A percentile compares a stretch with the other conserved stretches of the same genome.
phyloP scores from a whole-genome alignment of 2,113 vertebrate species.

The Heterotis niloticus region DNA sequence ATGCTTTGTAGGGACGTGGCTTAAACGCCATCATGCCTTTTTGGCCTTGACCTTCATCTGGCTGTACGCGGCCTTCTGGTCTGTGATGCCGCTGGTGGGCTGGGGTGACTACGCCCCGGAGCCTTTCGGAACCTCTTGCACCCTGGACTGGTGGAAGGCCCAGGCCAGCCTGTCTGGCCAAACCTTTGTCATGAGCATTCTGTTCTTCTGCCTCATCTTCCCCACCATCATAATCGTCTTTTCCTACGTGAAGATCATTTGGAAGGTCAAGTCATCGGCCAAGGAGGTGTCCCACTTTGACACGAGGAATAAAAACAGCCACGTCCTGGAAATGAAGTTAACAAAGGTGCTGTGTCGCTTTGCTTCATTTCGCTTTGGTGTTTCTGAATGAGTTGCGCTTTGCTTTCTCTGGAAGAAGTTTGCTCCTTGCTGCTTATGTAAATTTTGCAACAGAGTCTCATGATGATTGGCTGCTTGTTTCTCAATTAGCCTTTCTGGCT shows the following conservation, averaged over 20 bases:
- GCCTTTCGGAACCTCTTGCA: slow-evolving; percentile 92
- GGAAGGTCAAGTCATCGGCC: slow-evolving; percentile 85
- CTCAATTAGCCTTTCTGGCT: background rate
- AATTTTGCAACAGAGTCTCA: background rate
- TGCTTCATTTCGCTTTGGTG: background rate
- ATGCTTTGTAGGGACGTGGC: slow-evolving; percentile 76
- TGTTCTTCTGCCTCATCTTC: slow-evolving; percentile 90
- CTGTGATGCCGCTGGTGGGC: slow-evolving; percentile 85
- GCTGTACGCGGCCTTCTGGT: slow-evolving; percentile 85
- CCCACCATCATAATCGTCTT: slow-evolving; percentile 83
- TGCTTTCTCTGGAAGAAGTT: background rate
- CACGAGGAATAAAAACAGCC: slow-evolving; percentile 75
- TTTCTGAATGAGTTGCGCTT: background rate
- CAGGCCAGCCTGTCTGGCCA: slow-evolving; percentile 81
- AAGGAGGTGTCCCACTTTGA: slow-evolving; percentile 85
- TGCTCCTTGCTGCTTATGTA: background rate
- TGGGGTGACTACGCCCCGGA: slow-evolving; percentile 87
- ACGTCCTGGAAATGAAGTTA: slow-evolving; percentile 85
- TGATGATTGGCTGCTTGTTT: background rate
- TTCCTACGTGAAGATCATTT: slow-evolving; percentile 86
- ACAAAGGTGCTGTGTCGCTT: slow-evolving; percentile 73
- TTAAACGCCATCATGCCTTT: slow-evolving; percentile 83
- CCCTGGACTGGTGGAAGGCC: slow-evolving; percentile 92
- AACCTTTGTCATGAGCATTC: slow-evolving; percentile 82
- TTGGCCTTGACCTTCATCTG: slow-evolving; percentile 77